phyloP scores from a whole-genome alignment of 2,113 vertebrate genomes.

The Caloenas nicobarica region DNA sequence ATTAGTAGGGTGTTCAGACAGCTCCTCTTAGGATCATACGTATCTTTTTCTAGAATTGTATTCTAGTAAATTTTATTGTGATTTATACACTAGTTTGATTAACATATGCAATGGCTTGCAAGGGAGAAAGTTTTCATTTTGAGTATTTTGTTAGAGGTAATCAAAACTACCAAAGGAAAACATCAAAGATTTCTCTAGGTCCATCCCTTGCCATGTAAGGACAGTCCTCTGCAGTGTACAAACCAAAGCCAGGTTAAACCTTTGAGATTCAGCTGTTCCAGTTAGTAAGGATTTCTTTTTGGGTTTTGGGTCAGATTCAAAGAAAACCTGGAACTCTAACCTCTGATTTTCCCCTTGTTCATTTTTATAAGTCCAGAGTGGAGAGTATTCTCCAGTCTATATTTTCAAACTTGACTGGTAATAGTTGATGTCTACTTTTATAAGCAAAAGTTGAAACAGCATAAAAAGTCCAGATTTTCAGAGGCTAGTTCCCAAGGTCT shows the following conservation, averaged over 20 bases:
- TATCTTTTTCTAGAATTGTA: conserved; percentile 22
- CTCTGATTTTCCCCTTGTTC: neutral
- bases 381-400: neutral
- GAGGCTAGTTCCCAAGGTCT: conserved; percentile 21
- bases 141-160: conserved; percentile 32
- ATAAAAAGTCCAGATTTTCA: neutral
- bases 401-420: neutral
- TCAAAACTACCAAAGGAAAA: conserved; percentile 21
- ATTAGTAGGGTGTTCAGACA: conserved; percentile 35
- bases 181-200: neutral
- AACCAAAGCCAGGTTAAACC: neutral
- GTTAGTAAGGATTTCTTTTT: neutral
- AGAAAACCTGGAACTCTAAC: neutral
- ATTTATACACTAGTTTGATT: conserved; percentile 57
- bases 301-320: neutral
- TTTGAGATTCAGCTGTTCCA: neutral
- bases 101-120: conserved; percentile 41
- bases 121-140: conserved; percentile 16
- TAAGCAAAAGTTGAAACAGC: neutral
- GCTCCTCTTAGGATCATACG: conserved; percentile 19
- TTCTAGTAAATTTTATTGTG: conserved; percentile 36
- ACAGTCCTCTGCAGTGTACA: neutral
- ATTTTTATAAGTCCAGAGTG: neutral
- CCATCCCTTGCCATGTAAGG: neutral
- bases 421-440: neutral